phyloP scores from a whole-genome alignment of 2,797 vertebrate genomes.

The Xenops minutus region DNA sequence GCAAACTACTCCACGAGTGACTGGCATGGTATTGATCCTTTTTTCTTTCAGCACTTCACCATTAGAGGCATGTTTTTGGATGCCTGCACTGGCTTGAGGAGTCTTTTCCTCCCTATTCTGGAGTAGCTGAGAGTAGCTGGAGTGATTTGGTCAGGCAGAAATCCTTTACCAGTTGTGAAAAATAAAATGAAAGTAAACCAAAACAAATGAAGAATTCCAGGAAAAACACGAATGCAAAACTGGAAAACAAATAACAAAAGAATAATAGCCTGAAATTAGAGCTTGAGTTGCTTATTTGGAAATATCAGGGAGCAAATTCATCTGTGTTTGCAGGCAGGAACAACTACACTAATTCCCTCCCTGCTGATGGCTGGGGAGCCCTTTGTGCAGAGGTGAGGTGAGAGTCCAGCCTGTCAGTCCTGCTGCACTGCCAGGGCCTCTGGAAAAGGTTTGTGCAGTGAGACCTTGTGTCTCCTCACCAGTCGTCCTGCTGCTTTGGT shows the following conservation, averaged over 20 bases:
- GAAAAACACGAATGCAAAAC: rapidly evolving
- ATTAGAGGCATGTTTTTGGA: background rate
- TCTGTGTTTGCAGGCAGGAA: background rate
- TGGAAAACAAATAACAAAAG: background rate
- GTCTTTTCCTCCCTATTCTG: background rate
- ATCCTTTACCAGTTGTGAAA: background rate
- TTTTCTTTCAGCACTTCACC: conserved; percentile 7
- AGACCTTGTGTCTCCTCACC: background rate
- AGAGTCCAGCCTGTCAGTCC: background rate
- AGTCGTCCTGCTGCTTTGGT: background rate
- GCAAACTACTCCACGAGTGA: background rate
- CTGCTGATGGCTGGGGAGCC: background rate
- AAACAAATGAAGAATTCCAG: background rate
- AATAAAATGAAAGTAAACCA: background rate
- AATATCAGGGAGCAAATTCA: background rate
- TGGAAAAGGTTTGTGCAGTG: background rate
- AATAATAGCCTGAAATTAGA: background rate
- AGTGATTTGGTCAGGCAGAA: background rate
- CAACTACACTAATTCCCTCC: background rate
- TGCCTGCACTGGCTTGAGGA: background rate
- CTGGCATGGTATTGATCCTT: conserved; percentile 33
- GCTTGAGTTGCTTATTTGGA: background rate
- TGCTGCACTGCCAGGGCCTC: background rate
- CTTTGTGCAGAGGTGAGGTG: background rate
- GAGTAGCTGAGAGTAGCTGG: background rate